Evolutionary conservation across 2,797 vertebrate species (phyloP), one percentile per base, ranked within the genome.

Genomic region (Arnoldichthys spilopterus): DNA sequence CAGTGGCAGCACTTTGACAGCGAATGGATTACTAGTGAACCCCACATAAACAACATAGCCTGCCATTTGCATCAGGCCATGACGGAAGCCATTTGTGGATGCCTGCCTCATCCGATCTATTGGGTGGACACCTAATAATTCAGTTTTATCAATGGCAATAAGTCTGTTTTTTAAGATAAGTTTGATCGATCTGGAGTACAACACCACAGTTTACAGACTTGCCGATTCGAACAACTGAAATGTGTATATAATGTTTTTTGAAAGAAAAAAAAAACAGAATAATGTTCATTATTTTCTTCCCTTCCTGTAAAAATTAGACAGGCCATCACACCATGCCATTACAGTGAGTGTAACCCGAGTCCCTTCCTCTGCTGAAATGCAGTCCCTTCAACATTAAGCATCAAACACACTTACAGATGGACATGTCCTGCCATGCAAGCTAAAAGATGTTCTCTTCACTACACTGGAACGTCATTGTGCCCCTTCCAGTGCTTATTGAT

Each of bases 381-480:
- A 83, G 77, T 78, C 54, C 82, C 66, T 54, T 71, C 49, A 78
- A 18, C 56, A 18, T 56, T 13, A 22, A 37, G 45, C 49, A 40
- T 16, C 22, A 61, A 15, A 66, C 15, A 37, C 26, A 43, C 53
- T 40, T 4, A 30, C 49, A 72, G 69, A 76, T 30, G 32, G 51
- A 78, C 43, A 63, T 70, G 45, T 75, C 64, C 70, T 32, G 40
- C 69, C 72, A 51, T 69, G 67, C 76, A 74, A 75, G 66, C 32
- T 66, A 56, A 78, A 76, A 59, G 68, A 74, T 34, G 12, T 64
- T 64, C 59, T 80, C 34, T 76, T 84, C 68, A 78, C 80, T 81
- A 82, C 76, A 74, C 47, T 40, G 51, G 63, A 51, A 37, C 37
- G 22, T 76, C 71, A 58, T 8, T 82, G 54, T 79, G 47, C 66